Conservation (phyloP, 2,113 vertebrate species). For the Notothenia coriiceps region DNA sequence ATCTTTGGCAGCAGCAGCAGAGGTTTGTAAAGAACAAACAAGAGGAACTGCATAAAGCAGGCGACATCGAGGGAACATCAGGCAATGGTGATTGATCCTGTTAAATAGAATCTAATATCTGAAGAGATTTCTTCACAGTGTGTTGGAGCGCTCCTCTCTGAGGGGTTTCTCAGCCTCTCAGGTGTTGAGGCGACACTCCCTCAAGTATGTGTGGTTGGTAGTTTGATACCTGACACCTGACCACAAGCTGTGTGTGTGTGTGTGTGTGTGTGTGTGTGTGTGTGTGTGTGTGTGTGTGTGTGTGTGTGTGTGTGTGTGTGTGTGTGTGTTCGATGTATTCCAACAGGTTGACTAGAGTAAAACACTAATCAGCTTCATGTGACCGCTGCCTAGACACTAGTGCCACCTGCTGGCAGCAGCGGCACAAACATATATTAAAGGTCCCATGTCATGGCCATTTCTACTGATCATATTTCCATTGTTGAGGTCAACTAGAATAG, state of each 20-base stretch:
- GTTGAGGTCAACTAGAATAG: too few relatives aligned
- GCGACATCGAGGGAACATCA: too few relatives aligned
- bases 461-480: too few relatives aligned
- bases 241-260: constrained; percentile 41
- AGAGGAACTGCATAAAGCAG: too few relatives aligned
- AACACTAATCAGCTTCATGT: background rate
- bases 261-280: constrained; percentile 19
- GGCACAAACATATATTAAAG: background rate
- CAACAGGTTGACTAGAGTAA: background rate
- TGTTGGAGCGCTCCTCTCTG: background rate
- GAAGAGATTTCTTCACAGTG: too few relatives aligned
- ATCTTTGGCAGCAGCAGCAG: too few relatives aligned
- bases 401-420: constrained; percentile 41
- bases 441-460: too few relatives aligned
- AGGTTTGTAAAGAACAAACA: too few relatives aligned
- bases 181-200: constrained; percentile 45
- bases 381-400: constrained; percentile 12
- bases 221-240: constrained; percentile 59
- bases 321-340: too few relatives aligned
- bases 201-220: constrained; percentile 42
- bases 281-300: constrained; percentile 29
- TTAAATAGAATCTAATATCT: too few relatives aligned
- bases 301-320: constrained; percentile 5
- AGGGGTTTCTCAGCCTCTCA: constrained; percentile 45
- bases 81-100: too few relatives aligned